These are phyloP conservation scores for Alethe castanea DNA, from an alignment of 2,113 vertebrate species.

Conservation along the genomic window DNA sequence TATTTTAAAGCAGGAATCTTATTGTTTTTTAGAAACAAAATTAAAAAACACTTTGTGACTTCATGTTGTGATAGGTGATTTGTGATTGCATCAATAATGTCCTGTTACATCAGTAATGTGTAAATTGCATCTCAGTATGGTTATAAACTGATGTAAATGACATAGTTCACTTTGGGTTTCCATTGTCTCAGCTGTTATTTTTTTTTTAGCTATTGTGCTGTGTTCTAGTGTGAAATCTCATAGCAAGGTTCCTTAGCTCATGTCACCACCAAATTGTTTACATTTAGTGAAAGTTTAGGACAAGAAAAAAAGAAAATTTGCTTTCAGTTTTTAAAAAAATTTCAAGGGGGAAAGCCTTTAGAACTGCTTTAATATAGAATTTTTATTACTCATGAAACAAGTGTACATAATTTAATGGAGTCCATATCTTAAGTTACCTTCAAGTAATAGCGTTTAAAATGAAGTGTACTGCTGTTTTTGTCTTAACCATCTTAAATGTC, in stretches of 20 bases:
- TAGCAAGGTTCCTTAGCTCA: conserved; percentile 26
- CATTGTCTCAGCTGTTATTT: conserved; percentile 27
- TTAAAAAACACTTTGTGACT: conserved; percentile 27
- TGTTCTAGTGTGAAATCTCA: conserved; percentile 22
- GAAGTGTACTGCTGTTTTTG: background rate
- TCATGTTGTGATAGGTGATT: conserved; percentile 51
- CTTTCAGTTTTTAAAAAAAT: background rate
- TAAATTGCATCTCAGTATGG: conserved; percentile 55
- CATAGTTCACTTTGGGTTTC: conserved; percentile 56
- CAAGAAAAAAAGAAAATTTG: background rate
- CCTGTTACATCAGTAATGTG: conserved; percentile 17
- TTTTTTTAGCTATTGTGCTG: conserved; percentile 1
- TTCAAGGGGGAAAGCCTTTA: background rate
- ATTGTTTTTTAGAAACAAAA: conserved; percentile 22
- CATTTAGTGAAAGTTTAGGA: conserved; percentile 7
- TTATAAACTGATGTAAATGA: conserved; percentile 63
- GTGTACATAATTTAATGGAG: background rate
- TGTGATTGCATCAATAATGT: conserved; percentile 55
- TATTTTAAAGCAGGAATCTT: background rate
- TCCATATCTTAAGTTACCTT: conserved; percentile 13
- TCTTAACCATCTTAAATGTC: background rate
- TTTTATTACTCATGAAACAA: conserved; percentile 19
- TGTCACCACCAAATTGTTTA: background rate
- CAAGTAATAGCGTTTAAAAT: background rate
- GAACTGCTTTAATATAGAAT: conserved; percentile 13